Evolutionary conservation across 2,797 vertebrate genomes (phyloP).

Genomic region (Merluccius polli): DNA sequence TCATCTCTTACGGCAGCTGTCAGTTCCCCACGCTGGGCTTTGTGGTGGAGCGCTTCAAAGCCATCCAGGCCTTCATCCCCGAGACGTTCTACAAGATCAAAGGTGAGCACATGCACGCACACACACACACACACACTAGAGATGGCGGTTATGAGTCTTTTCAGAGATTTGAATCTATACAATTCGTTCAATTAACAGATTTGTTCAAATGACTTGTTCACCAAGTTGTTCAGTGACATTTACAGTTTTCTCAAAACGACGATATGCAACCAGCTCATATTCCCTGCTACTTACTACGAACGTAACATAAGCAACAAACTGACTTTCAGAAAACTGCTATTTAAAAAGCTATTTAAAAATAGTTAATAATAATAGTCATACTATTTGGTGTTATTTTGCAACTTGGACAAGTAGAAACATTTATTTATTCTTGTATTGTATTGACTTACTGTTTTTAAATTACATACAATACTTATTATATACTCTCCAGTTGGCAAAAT

Average conservation of each 20-base stretch:
- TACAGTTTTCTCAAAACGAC: neutral
- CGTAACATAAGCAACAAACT: neutral
- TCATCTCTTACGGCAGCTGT: constrained; percentile 97
- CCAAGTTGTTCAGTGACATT: neutral
- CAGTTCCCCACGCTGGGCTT: constrained; percentile 98
- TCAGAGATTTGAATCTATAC: too few species aligned
- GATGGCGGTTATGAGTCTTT: too few species aligned
- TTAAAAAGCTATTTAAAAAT: neutral
- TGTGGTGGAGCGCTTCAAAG: constrained; percentile 97
- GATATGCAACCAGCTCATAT: neutral
- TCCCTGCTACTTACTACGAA: neutral
- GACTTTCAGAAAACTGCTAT: too few species aligned
- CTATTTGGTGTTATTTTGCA: neutral
- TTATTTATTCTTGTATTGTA: neutral
- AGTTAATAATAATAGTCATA: neutral
- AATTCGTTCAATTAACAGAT: too few species aligned
- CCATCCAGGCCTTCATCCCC: constrained; percentile 94
- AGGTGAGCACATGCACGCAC: constrained; percentile 65
- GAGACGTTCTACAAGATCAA: constrained; percentile 96
- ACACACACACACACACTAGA: neutral
- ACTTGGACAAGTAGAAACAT: neutral
- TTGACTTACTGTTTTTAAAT: neutral
- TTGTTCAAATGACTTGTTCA: too few species aligned
- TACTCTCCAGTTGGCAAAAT: neutral
- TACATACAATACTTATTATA: neutral